phyloP scores from a whole-genome alignment of 2,888 invertebrate genomes.

The Zygaena filipendulae region DNA sequence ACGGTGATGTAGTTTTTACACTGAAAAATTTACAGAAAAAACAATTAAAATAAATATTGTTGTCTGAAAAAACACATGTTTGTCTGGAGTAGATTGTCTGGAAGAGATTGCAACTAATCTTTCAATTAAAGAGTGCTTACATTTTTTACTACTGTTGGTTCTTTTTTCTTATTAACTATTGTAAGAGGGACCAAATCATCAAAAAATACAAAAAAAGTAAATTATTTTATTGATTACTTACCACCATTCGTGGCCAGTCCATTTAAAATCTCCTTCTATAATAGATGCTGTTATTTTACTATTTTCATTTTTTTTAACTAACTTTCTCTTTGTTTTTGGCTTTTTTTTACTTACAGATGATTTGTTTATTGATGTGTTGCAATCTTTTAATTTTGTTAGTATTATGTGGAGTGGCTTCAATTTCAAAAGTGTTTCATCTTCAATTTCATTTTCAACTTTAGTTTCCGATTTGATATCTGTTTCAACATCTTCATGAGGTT shows the following conservation, averaged over 20 bases:
- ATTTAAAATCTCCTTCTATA: slow-evolving; percentile 47
- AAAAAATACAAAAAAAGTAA: slow-evolving; percentile 8
- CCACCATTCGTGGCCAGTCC: slow-evolving; percentile 56
- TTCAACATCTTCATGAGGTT: slow-evolving; percentile 16
- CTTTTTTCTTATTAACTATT: too few relatives aligned
- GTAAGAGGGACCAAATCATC: too few relatives aligned
- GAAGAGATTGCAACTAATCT: too few relatives aligned
- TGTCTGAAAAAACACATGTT: too few relatives aligned
- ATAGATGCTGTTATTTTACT: slow-evolving; percentile 45
- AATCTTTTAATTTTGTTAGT: slow-evolving; percentile 16
- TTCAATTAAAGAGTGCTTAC: too few relatives aligned
- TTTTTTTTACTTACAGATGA: too few relatives aligned
- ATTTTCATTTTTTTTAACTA: slow-evolving; percentile 20
- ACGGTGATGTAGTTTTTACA: slow-evolving; percentile 19
- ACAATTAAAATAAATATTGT: too few relatives aligned
- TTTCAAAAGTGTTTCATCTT: too few relatives aligned
- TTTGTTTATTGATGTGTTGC: slow-evolving; percentile 11
- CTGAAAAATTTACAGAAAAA: too few relatives aligned
- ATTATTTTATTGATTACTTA: slow-evolving; percentile 25
- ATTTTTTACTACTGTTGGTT: too few relatives aligned
- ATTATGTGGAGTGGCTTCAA: too few relatives aligned
- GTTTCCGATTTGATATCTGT: slow-evolving; percentile 17
- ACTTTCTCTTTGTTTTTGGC: slow-evolving; percentile 16
- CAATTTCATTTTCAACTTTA: slow-evolving; percentile 21
- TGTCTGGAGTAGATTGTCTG: too few relatives aligned